A percentile compares a stretch with the other conserved stretches of the same genome.
phyloP scores from a whole-genome alignment of 2,888 invertebrate genomes.

The Patella caerulea region DNA sequence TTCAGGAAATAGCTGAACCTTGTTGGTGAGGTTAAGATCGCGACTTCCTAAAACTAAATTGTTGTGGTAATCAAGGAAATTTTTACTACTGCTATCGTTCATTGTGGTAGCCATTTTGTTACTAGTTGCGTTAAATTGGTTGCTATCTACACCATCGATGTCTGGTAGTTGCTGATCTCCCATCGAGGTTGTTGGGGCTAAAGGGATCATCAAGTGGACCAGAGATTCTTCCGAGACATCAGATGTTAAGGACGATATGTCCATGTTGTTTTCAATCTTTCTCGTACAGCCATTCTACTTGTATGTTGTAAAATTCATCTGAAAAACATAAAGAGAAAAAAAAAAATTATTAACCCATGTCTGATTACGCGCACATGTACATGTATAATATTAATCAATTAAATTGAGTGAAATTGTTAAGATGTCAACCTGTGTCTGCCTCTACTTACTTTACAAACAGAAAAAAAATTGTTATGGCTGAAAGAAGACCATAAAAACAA shows the following conservation, averaged over 20 bases:
- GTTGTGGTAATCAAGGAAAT: slow-evolving; percentile 3
- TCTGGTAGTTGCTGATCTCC: slow-evolving; percentile 8
- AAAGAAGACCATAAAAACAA: slow-evolving; percentile 8
- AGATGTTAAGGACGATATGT: slow-evolving; percentile 28
- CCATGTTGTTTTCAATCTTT: slow-evolving; percentile 25
- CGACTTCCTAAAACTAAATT: slow-evolving; percentile 8
- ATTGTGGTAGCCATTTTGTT: slow-evolving; percentile 10
- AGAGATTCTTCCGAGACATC: slow-evolving; percentile 12
- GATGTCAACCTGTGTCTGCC: no score
- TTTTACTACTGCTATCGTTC: slow-evolving; percentile 7
- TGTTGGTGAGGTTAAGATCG: neutral
- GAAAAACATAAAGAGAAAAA: slow-evolving; percentile 23
- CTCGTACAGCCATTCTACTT: slow-evolving; percentile 24
- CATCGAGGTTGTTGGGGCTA: slow-evolving; percentile 15
- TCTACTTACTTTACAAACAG: no score
- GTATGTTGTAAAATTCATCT: slow-evolving; percentile 17
- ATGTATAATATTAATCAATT: no score
- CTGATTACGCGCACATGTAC: no score
- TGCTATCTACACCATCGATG: slow-evolving; percentile 7
- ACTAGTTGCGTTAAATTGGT: neutral
- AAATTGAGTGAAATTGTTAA: no score
- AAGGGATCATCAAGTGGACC: neutral
- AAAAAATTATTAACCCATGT: no score
- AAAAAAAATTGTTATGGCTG: neutral
- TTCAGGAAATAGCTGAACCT: neutral